phyloP scores from a whole-genome alignment of 1,140 invertebrate species.

The Drosophila simulans region DNA sequence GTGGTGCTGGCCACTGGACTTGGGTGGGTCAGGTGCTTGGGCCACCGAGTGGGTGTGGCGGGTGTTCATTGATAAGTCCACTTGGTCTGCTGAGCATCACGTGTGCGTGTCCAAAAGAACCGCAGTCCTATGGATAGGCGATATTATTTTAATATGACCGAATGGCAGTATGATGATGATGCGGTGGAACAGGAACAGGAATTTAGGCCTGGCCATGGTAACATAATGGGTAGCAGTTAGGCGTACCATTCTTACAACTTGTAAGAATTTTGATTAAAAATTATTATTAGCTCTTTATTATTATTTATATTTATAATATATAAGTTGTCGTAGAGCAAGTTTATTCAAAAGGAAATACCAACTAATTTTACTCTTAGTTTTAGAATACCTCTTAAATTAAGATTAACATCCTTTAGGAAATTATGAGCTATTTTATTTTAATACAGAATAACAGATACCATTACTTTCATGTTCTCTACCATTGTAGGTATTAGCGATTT shows the following conservation, averaged over 20 bases:
- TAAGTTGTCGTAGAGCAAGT: too few species aligned
- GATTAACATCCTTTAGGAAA: too few species aligned
- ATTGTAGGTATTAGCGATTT: not conserved
- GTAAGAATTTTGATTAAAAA: not conserved
- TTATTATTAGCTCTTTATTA: too few species aligned
- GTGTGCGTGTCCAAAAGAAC: constrained; percentile 31
- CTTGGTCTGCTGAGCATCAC: not conserved
- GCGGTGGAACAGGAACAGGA: not conserved
- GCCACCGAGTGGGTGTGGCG: not conserved
- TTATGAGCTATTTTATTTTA: too few species aligned
- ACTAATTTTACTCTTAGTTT: too few species aligned
- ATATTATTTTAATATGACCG: constrained; percentile 1
- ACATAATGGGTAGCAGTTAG: not conserved
- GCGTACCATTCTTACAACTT: not conserved
- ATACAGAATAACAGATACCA: too few species aligned
- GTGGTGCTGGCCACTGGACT: too few species aligned
- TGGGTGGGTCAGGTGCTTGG: not conserved
- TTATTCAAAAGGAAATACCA: too few species aligned
- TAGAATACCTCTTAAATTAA: too few species aligned
- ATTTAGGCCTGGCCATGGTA: not conserved
- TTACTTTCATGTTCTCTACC: too few species aligned
- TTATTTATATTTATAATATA: too few species aligned
- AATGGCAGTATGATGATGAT: constrained; percentile 6
- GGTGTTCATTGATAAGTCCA: constrained; percentile 17
- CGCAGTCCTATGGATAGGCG: not conserved